Conservation (phyloP, 2,797 vertebrate genomes). For the Mormyrus proboscirostris region DNA sequence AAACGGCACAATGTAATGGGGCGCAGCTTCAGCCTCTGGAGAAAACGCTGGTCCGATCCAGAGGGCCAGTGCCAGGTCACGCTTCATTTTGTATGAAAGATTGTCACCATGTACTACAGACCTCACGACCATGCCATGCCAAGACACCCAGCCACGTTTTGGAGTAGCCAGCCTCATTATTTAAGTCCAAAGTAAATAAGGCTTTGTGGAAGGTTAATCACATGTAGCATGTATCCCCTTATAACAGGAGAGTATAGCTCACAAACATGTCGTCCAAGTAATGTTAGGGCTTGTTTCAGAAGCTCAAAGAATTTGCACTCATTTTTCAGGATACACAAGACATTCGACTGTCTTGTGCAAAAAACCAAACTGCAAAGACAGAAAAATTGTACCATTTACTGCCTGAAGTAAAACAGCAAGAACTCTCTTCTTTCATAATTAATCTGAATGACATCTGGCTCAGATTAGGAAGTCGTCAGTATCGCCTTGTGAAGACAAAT, state of each 20-base stretch:
- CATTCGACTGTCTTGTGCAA: not conserved
- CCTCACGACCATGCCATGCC: not conserved
- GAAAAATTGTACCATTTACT: not conserved
- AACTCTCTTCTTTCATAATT: not conserved
- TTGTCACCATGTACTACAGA: not conserved
- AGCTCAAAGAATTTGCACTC: not conserved
- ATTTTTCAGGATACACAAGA: not conserved
- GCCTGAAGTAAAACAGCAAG: not conserved
- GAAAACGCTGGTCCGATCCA: not conserved
- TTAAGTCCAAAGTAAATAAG: not conserved
- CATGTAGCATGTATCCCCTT: not conserved
- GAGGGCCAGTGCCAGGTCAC: slow-evolving; percentile 21
- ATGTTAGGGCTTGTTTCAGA: not conserved
- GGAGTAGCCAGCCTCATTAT: not conserved
- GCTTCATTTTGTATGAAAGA: not conserved
- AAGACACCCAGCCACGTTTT: not conserved
- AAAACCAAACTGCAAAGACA: not conserved
- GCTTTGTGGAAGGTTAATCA: not conserved
- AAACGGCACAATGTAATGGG: not conserved
- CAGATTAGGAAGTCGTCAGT: not conserved
- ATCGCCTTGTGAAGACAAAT: not conserved
- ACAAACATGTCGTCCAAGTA: not conserved
- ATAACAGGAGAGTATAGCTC: slow-evolving; percentile 18
- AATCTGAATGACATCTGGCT: not conserved
- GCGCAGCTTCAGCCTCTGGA: not conserved